phyloP scores from a whole-genome alignment of 2,888 invertebrate genomes.

The Urechis unicinctus region DNA sequence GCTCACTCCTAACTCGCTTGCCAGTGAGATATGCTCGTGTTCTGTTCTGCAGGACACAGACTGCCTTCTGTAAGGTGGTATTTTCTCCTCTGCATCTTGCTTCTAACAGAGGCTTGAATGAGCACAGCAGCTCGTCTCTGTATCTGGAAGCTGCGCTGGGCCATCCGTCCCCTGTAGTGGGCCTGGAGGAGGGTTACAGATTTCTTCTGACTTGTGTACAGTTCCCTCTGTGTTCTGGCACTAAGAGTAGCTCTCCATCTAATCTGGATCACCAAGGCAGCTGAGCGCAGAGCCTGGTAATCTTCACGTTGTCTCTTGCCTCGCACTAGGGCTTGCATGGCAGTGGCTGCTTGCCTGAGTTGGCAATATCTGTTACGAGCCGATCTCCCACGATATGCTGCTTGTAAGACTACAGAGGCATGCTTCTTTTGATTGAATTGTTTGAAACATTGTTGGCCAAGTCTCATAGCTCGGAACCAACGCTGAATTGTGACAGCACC shows the following conservation, averaged over 20 bases:
- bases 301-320: not conserved
- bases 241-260: not conserved
- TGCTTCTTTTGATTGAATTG: not conserved
- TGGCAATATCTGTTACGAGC: not conserved
- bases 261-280: not conserved
- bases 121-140: not conserved
- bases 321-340: not conserved
- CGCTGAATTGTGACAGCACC: not conserved
- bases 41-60: not conserved
- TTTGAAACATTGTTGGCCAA: not conserved
- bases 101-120: not conserved
- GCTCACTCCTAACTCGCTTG: too few relatives aligned
- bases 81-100: not conserved
- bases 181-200: not conserved
- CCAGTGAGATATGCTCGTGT: too few relatives aligned
- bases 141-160: not conserved
- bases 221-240: not conserved
- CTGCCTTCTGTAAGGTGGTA: not conserved
- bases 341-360: conserved; percentile 2
- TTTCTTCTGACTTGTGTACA: not conserved
- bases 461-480: not conserved
- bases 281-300: not conserved
- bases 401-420: conserved; percentile 2
- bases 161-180: not conserved
- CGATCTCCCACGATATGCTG: not conserved